Evolutionary conservation across 2,113 vertebrate genomes (phyloP).

Genomic region (Protobothrops flavoviridis): DNA sequence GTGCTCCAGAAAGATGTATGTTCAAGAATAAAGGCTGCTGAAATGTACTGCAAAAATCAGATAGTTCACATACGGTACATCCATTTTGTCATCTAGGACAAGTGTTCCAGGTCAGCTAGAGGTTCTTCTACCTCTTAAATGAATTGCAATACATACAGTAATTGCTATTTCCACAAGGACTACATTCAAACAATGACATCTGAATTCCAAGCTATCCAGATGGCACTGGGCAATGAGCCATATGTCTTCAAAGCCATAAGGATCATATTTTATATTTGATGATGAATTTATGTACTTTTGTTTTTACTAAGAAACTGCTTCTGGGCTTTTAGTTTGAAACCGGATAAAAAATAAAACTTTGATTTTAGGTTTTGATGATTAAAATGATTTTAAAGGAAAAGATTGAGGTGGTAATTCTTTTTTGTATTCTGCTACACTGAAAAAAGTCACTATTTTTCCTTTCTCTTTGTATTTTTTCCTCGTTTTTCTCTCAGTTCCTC

Average conservation of each 20-base stretch:
- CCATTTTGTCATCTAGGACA: not conserved
- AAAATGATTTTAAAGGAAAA: no score
- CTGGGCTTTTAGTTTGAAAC: no score
- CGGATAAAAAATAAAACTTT: no score
- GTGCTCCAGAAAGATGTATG: not conserved
- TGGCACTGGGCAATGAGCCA: not conserved
- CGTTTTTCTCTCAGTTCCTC: no score
- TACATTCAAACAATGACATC: conserved; percentile 13
- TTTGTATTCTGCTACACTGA: no score
- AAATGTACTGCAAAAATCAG: not conserved
- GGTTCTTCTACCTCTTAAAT: not conserved
- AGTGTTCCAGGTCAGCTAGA: not conserved
- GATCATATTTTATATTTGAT: not conserved
- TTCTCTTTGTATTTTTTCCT: no score
- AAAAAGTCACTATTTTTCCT: no score
- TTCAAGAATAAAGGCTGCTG: not conserved
- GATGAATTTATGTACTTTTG: not conserved
- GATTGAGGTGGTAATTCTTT: no score
- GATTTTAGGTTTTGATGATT: no score
- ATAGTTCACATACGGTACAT: not conserved
- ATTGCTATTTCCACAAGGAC: not conserved
- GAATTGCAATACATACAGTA: not conserved
- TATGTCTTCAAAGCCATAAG: not conserved
- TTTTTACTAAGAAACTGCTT: no score
- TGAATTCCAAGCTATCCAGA: not conserved